Conservation (phyloP, 2,888 invertebrate genomes). For the Monoplex corrugatus region DNA sequence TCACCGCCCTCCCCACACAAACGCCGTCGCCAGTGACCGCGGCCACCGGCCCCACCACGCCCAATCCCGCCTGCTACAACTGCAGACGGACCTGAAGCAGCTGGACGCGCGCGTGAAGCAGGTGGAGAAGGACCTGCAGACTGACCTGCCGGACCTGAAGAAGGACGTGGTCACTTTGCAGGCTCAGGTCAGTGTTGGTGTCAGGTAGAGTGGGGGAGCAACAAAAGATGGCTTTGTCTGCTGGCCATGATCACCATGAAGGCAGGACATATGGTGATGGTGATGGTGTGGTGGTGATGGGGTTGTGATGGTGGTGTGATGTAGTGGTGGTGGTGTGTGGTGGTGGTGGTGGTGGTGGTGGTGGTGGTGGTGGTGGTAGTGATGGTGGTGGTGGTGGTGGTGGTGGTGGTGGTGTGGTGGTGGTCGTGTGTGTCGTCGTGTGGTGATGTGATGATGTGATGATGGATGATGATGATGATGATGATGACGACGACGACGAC, state of each 20-base stretch:
- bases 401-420: too few species aligned
- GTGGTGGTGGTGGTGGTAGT: too few species aligned
- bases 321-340: background rate
- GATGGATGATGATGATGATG: background rate
- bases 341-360: too few species aligned
- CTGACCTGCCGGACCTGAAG: conserved; percentile 15
- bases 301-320: too few species aligned
- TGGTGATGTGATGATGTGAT: too few species aligned
- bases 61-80: background rate
- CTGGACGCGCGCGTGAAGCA: background rate
- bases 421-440: too few species aligned
- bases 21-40: background rate
- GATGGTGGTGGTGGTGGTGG: too few species aligned
- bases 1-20: background rate
- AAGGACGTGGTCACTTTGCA: background rate
- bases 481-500: too few species aligned
- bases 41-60: background rate
- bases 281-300: background rate
- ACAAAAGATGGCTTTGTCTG: background rate
- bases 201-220: background rate
- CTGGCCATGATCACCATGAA: too few species aligned
- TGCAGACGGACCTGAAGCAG: conserved; percentile 10
- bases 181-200: background rate
- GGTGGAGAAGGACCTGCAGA: conserved; percentile 11
- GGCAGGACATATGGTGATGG: background rate